Conservation (phyloP, 1,140 invertebrate genomes). For the Liolophura sinensis region DNA sequence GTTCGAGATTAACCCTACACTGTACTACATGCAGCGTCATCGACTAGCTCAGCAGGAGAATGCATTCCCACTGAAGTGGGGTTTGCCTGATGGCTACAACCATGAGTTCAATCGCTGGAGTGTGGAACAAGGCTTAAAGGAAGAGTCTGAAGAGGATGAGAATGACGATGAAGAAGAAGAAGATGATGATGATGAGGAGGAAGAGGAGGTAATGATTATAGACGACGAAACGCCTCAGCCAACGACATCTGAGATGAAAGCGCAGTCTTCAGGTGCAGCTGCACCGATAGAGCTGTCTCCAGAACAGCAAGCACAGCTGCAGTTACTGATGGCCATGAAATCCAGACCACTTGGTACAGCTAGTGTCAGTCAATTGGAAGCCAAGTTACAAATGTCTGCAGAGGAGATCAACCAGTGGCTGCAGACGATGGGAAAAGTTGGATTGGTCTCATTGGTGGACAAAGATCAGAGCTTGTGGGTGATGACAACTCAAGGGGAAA, state of each 20-base stretch:
- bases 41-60: conserved; percentile 5
- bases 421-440: neutral
- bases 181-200: neutral
- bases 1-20: conserved; percentile 21
- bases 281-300: neutral
- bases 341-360: neutral
- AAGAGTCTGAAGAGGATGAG: conserved; percentile 1
- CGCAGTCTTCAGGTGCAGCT: neutral
- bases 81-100: neutral
- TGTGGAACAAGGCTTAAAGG: too few relatives aligned
- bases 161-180: conserved; percentile 4
- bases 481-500: conserved; percentile 4
- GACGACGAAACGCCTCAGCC: neutral
- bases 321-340: neutral
- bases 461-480: conserved; percentile 1
- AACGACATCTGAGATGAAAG: neutral
- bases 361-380: neutral
- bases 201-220: neutral
- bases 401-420: neutral
- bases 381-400: neutral
- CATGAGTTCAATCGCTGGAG: neutral
- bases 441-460: neutral
- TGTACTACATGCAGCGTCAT: conserved; percentile 17
- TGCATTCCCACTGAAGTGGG: conserved; percentile 17
- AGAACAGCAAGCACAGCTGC: neutral